Percentiles rank a stretch among this genome's conserved stretches.
Evolutionary conservation across 53 echinoderm and acorn worm species (phyloP).

Genomic region (Luidia sarsii): DNA sequence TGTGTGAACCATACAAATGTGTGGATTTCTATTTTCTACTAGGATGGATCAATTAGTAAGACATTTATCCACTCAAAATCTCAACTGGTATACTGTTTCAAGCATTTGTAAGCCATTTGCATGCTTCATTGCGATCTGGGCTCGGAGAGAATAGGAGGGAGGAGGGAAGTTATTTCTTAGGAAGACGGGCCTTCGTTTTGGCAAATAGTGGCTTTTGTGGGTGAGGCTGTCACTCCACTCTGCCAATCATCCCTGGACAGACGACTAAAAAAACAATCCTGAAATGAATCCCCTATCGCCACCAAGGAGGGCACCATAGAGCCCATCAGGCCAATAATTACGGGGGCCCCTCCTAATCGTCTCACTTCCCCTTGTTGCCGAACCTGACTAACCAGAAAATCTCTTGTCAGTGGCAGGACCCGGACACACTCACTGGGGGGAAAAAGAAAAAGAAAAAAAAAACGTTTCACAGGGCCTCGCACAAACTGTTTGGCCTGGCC

Average conservation of each 20-base stretch:
- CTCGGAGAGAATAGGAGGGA: too few species aligned
- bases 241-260: constrained; percentile 54
- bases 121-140: too few species aligned
- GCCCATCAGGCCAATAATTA: constrained; percentile 53
- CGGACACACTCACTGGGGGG: too few species aligned
- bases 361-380: constrained; percentile 56
- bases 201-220: constrained; percentile 20
- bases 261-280: constrained; percentile 47
- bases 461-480: constrained; percentile 6
- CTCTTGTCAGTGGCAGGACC: constrained; percentile 26
- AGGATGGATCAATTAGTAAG: too few species aligned
- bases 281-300: constrained; percentile 49
- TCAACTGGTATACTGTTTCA: too few species aligned
- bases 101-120: too few species aligned
- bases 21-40: too few species aligned
- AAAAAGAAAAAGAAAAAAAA: not conserved
- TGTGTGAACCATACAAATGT: too few species aligned
- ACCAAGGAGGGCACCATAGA: constrained; percentile 44
- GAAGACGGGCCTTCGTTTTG: not conserved
- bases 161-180: too few species aligned
- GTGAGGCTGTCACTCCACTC: constrained; percentile 32
- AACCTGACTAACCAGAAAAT: constrained; percentile 50
- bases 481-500: constrained; percentile 33
- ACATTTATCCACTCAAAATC: too few species aligned
- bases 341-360: constrained; percentile 49